phyloP scores from a whole-genome alignment of 2,113 vertebrate species.

The Oenanthe oenanthe region DNA sequence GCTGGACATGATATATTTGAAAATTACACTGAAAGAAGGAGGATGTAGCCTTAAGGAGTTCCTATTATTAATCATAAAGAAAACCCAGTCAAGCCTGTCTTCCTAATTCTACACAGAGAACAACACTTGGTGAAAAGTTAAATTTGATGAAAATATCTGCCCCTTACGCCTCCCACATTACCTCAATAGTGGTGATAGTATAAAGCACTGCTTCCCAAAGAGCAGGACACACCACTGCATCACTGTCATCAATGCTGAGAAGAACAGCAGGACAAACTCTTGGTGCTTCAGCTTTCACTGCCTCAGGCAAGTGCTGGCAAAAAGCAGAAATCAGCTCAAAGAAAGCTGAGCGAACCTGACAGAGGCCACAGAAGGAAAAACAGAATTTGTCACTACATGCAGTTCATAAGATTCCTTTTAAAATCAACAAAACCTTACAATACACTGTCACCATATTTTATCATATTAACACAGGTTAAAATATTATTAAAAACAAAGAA shows the following conservation, averaged over 20 bases:
- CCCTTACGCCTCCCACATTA: constrained; percentile 38
- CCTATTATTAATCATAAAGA: background rate
- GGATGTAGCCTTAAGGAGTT: background rate
- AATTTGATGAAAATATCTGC: background rate
- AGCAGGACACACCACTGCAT: constrained; percentile 89
- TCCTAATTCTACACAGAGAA: background rate
- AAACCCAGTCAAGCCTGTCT: background rate
- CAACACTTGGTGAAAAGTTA: background rate
- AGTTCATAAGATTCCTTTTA: background rate
- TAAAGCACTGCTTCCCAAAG: constrained; percentile 94
- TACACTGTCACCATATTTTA: accelerated
- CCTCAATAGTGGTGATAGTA: constrained; percentile 82
- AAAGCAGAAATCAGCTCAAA: constrained; percentile 88
- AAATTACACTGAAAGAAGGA: background rate
- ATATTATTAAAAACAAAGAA: background rate
- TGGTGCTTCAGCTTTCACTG: constrained; percentile 83
- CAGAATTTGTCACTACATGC: background rate
- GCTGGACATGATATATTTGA: background rate
- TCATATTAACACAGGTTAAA: background rate
- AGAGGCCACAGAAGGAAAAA: background rate
- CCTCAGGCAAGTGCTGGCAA: constrained; percentile 82
- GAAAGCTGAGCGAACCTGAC: constrained; percentile 91
- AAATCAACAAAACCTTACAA: background rate
- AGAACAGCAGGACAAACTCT: constrained; percentile 87
- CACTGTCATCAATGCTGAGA: constrained; percentile 90